Evolutionary conservation across 1,140 invertebrate genomes (phyloP).

Genomic region (Trichogramma pretiosum): DNA sequence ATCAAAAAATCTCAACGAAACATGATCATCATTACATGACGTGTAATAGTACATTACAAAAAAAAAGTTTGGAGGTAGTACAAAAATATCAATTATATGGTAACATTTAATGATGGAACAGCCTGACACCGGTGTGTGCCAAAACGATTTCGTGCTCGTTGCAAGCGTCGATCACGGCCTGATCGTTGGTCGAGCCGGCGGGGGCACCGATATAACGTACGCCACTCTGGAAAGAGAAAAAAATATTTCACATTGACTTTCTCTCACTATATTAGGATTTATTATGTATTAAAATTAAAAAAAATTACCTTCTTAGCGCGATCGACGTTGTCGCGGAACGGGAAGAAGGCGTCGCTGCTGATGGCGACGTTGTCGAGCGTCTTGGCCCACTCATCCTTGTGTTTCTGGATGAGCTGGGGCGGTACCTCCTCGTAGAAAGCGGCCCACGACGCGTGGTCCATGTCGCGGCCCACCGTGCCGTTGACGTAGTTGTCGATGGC

Average conservation of each 20-base stretch:
- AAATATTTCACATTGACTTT: constrained; percentile 23
- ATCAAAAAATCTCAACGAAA: no score
- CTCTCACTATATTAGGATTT: constrained; percentile 3
- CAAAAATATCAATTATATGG: no score
- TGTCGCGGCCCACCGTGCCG: constrained; percentile 71
- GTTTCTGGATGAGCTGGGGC: constrained; percentile 54
- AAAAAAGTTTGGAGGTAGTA: no score
- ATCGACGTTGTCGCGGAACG: constrained; percentile 96
- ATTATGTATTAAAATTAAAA: background rate
- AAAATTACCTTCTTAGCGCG: constrained; percentile 72
- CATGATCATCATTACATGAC: no score
- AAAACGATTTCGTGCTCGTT: constrained; percentile 84
- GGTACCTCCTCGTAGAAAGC: constrained; percentile 68
- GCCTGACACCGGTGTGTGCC: constrained; percentile 80
- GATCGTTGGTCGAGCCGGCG: constrained; percentile 87
- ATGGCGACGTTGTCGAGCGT: constrained; percentile 78
- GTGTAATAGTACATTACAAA: no score
- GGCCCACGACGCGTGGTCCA: constrained; percentile 58
- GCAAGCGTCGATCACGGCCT: constrained; percentile 83
- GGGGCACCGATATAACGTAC: constrained; percentile 90
- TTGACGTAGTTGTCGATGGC: constrained; percentile 93
- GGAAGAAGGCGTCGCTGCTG: constrained; percentile 98
- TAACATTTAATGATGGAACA: constrained; percentile 92
- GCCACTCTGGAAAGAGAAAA: constrained; percentile 68
- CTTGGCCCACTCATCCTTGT: constrained; percentile 71